Conservation (phyloP, 2,888 invertebrate genomes). For the Erynnis tages region DNA sequence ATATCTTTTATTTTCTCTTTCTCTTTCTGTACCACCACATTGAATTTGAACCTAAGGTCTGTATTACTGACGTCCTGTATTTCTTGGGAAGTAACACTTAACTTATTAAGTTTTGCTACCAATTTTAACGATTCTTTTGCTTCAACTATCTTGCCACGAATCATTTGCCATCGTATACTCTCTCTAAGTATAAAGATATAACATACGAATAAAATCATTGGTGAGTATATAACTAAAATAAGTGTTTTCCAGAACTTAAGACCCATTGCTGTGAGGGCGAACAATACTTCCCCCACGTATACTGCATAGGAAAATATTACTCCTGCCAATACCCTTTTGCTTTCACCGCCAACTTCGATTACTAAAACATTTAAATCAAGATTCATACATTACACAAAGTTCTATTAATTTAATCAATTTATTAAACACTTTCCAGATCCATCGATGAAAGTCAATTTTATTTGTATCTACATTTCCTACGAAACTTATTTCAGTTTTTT, state of each 20-base stretch:
- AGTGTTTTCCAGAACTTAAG: slow-evolving; percentile 61
- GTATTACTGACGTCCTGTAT: slow-evolving; percentile 50
- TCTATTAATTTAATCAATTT: too few species aligned
- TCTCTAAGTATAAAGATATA: slow-evolving; percentile 54
- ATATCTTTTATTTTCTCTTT: slow-evolving; percentile 56
- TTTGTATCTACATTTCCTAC: too few species aligned
- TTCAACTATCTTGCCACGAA: slow-evolving; percentile 52
- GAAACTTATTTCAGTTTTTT: too few species aligned
- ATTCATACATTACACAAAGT: too few species aligned
- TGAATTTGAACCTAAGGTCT: slow-evolving; percentile 51
- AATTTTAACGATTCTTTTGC: slow-evolving; percentile 53
- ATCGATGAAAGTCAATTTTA: too few species aligned
- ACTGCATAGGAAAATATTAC: slow-evolving; percentile 62
- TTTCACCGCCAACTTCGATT: slow-evolving; percentile 63
- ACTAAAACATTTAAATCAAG: slow-evolving; percentile 62
- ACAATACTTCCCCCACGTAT: slow-evolving; percentile 60
- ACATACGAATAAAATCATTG: slow-evolving; percentile 50
- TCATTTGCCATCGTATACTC: slow-evolving; percentile 64
- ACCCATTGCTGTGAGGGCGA: slow-evolving; percentile 58
- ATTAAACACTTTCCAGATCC: too few species aligned
- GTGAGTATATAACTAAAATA: slow-evolving; percentile 52
- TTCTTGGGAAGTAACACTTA: slow-evolving; percentile 47
- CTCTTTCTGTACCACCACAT: slow-evolving; percentile 53
- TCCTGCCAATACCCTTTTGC: slow-evolving; percentile 59
- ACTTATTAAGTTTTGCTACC: slow-evolving; percentile 52